Conservation (phyloP, 2,797 vertebrate genomes). For the Alcedo quadribrachys region DNA sequence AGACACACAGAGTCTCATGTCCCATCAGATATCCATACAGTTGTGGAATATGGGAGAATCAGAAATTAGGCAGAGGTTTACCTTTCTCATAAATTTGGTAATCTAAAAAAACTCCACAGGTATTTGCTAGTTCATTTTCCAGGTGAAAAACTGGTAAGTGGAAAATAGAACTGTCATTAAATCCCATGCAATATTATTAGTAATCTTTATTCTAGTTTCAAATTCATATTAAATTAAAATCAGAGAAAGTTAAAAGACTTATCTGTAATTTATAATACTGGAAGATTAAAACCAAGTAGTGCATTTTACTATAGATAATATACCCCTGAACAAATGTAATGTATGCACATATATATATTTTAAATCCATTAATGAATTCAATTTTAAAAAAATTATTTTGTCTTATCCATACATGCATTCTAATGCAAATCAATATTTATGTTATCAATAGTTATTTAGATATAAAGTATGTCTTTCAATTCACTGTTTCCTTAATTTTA, state of each 20-base stretch:
- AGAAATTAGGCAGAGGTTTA: background rate
- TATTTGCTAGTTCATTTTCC: background rate
- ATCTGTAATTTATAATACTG: background rate
- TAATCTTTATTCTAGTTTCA: background rate
- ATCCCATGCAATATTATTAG: background rate
- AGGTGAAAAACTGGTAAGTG: background rate
- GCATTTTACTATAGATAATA: background rate
- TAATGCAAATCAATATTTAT: background rate
- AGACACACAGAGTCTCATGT: background rate
- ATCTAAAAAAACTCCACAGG: background rate
- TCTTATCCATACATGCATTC: background rate
- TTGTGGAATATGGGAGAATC: background rate
- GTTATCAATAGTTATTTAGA: background rate
- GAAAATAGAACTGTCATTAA: background rate
- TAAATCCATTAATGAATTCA: background rate
- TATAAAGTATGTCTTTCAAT: background rate
- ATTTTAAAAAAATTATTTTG: background rate
- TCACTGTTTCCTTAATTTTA: background rate
- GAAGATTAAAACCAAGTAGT: background rate
- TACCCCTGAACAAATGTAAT: background rate
- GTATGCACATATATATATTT: background rate
- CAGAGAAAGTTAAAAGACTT: background rate
- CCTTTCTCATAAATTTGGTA: background rate
- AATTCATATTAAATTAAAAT: background rate
- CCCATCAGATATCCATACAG: background rate